A percentile compares a stretch with the other conserved stretches of the same genome.
These are phyloP conservation scores for Haliaeetus leucogaster DNA, from an alignment of 2,113 vertebrate genomes.

Conservation along the genomic window DNA sequence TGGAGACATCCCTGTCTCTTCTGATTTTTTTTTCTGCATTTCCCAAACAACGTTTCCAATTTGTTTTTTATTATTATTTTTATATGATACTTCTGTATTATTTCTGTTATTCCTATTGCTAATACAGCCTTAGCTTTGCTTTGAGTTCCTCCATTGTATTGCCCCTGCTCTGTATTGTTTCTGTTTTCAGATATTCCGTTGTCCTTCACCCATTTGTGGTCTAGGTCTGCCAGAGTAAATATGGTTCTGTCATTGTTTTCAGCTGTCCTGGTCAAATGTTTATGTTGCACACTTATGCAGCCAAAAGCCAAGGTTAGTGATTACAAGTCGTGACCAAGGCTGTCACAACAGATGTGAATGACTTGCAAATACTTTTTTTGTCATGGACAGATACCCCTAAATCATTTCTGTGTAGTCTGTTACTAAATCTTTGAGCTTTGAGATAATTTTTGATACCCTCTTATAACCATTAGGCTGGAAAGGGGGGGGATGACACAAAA, in stretches of 20 bases:
- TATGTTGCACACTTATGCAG: neutral
- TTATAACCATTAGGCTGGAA: neutral
- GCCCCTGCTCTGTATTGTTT: neutral
- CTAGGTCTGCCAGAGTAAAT: neutral
- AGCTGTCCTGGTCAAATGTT: neutral
- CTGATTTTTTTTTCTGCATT: neutral
- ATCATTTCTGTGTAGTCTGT: neutral
- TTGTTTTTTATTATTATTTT: neutral
- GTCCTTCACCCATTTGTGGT: neutral
- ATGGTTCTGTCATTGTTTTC: neutral
- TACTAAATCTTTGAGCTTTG: neutral
- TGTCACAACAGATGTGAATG: neutral
- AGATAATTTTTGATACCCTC: fast-evolving
- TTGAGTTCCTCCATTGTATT: neutral
- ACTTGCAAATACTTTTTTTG: neutral
- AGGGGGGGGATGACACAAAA: no score
- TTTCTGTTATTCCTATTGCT: neutral
- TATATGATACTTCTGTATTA: neutral
- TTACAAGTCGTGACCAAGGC: neutral
- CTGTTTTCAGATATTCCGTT: neutral
- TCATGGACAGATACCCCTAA: neutral
- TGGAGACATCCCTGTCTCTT: neutral
- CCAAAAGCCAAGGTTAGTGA: neutral
- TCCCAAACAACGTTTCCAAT: neutral
- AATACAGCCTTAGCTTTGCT: neutral